Evolutionary conservation across 2,888 invertebrate species (phyloP).

Genomic region (Pristionchus fissidentatus): DNA sequence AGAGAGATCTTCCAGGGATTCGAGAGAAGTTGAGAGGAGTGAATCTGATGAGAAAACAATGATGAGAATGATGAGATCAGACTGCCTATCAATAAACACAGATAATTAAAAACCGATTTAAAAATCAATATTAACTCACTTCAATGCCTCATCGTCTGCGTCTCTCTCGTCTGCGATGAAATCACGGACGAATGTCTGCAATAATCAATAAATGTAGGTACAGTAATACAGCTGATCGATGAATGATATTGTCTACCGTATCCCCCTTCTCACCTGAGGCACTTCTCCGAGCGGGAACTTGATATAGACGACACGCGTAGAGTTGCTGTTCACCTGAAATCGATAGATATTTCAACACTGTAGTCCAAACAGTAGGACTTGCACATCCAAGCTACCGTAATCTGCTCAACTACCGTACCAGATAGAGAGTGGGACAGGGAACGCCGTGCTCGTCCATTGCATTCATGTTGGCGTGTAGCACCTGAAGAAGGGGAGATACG

Average conservation of each 20-base stretch:
- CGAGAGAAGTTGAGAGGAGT: constrained; percentile 59
- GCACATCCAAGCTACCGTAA: neutral
- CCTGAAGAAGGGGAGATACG: constrained; percentile 53
- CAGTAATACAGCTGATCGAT: neutral
- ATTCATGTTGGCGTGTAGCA: constrained; percentile 66
- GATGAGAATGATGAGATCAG: neutral
- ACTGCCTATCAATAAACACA: neutral
- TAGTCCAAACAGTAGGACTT: neutral
- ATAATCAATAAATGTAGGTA: neutral
- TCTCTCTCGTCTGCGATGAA: constrained; percentile 42
- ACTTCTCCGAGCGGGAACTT: constrained; percentile 43
- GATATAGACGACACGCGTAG: constrained; percentile 46
- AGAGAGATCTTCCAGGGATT: constrained; percentile 65
- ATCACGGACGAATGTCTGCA: neutral
- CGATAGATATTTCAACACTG: neutral
- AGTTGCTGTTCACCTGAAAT: constrained; percentile 38
- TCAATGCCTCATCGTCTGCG: neutral
- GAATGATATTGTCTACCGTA: neutral
- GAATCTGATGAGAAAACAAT: constrained; percentile 29
- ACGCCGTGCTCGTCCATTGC: constrained; percentile 61
- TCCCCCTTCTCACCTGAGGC: neutral
- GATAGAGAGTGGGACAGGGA: constrained; percentile 67
- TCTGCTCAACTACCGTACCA: constrained; percentile 44
- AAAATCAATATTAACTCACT: neutral
- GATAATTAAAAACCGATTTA: constrained; percentile 5